A percentile compares a stretch with the other conserved stretches of the same genome.
phyloP scores from a whole-genome alignment of 2,797 vertebrate species.

The Manis javanica region DNA sequence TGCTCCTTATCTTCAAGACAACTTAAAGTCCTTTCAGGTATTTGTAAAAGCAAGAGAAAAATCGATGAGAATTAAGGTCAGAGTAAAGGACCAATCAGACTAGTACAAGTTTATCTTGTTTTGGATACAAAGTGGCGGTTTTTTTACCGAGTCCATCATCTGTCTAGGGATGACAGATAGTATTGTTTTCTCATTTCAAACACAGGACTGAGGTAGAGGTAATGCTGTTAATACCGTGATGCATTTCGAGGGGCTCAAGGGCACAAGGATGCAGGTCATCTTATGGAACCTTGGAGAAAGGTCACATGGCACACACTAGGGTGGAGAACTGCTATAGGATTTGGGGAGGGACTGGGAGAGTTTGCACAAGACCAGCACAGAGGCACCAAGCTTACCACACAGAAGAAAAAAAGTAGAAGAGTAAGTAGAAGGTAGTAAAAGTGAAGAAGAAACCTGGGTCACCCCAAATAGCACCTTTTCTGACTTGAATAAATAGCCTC shows the following conservation, averaged over 20 bases:
- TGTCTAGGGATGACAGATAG: neutral
- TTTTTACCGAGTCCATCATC: neutral
- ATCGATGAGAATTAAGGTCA: constrained; percentile 64
- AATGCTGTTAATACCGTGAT: neutral
- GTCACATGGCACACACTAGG: neutral
- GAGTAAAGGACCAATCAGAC: constrained; percentile 6
- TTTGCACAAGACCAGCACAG: neutral
- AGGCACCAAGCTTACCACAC: neutral
- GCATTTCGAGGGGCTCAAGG: neutral
- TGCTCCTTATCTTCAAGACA: constrained; percentile 61
- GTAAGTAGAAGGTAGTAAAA: neutral
- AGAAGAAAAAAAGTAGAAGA: neutral
- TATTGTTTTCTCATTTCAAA: neutral
- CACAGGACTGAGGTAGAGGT: neutral
- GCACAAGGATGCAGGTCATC: neutral
- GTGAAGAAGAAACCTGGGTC: neutral
- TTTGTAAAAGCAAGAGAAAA: constrained; percentile 67
- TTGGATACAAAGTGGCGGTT: constrained; percentile 25
- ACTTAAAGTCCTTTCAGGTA: constrained; percentile 48
- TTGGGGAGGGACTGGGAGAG: neutral
- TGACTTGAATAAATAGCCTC: neutral
- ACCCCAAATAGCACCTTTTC: neutral
- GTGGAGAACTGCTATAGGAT: neutral
- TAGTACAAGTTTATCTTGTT: neutral
- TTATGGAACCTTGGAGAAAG: neutral